A percentile compares a stretch with the other conserved stretches of the same genome.
Evolutionary conservation across 2,113 vertebrate genomes (phyloP).

Genomic region (Xenotilapia flavipinnis): DNA sequence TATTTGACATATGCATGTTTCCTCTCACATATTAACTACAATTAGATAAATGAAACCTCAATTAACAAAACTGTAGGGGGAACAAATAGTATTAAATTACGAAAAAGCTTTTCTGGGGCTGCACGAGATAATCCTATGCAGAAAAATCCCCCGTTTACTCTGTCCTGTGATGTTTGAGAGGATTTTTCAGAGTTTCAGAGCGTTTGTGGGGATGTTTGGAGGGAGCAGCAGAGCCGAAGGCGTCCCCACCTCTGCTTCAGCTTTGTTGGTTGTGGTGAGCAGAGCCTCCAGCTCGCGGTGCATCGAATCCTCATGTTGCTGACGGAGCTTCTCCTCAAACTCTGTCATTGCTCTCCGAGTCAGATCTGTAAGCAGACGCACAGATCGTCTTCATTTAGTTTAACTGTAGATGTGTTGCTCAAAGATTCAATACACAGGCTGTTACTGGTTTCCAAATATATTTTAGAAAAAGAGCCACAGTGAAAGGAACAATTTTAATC

Average conservation of each 20-base stretch:
- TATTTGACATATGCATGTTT: neutral
- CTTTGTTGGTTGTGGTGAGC: neutral
- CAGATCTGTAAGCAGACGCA: conserved; percentile 22
- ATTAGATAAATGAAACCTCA: rapidly evolving
- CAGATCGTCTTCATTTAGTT: neutral
- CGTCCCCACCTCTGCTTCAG: conserved; percentile 45
- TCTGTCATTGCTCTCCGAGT: conserved; percentile 46
- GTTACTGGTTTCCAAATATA: neutral
- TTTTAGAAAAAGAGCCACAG: neutral
- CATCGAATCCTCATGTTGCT: conserved; percentile 63
- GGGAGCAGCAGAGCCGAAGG: neutral
- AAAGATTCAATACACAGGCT: neutral
- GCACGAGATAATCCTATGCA: neutral
- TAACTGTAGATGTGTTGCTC: neutral
- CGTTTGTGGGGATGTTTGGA: neutral
- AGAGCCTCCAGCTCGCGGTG: conserved; percentile 57
- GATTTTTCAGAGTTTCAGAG: neutral
- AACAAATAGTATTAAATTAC: neutral
- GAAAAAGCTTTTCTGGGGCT: neutral
- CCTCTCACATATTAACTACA: neutral
- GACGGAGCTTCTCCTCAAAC: conserved; percentile 65
- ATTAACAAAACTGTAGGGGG: neutral
- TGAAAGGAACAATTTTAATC: neutral
- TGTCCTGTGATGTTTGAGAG: neutral
- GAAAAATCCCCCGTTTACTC: neutral